A percentile compares a stretch with the other conserved stretches of the same genome.
Conservation (phyloP, 1,140 invertebrate species). For the Rhagoletis pomonella region DNA sequence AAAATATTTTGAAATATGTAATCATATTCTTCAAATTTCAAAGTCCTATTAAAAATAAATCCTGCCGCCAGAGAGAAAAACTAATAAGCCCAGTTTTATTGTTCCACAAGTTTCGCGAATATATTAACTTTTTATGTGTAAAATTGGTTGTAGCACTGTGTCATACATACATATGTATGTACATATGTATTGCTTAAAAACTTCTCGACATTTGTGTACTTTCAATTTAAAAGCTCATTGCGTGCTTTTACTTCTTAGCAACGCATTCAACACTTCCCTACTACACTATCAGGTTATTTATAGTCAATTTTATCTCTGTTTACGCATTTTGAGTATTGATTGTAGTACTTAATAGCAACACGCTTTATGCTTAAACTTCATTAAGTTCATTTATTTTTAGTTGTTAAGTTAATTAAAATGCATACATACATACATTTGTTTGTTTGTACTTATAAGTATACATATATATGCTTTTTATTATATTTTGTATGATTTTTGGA, state of each 20-base stretch:
- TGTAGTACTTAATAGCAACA: neutral
- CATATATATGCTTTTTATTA: no score
- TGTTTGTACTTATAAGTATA: neutral
- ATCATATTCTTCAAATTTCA: no score
- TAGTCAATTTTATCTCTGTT: constrained; percentile 26
- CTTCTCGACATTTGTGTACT: no score
- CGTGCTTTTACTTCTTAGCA: neutral
- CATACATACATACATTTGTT: neutral
- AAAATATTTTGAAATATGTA: no score
- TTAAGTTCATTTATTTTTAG: neutral
- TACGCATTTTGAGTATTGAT: constrained; percentile 1
- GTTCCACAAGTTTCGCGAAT: no score
- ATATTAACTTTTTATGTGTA: no score
- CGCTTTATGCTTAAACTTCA: constrained; percentile 11
- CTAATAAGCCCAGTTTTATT: no score
- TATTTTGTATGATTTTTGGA: neutral
- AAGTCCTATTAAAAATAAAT: no score
- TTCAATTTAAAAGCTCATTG: neutral
- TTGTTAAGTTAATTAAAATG: neutral
- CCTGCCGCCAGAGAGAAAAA: no score
- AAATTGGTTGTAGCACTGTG: no score
- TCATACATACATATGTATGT: no score
- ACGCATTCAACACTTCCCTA: neutral
- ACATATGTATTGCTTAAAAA: no score
- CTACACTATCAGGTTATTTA: constrained; percentile 16